Conservation (phyloP, 2,797 vertebrate species). For the Lycodopsis pacificus region DNA sequence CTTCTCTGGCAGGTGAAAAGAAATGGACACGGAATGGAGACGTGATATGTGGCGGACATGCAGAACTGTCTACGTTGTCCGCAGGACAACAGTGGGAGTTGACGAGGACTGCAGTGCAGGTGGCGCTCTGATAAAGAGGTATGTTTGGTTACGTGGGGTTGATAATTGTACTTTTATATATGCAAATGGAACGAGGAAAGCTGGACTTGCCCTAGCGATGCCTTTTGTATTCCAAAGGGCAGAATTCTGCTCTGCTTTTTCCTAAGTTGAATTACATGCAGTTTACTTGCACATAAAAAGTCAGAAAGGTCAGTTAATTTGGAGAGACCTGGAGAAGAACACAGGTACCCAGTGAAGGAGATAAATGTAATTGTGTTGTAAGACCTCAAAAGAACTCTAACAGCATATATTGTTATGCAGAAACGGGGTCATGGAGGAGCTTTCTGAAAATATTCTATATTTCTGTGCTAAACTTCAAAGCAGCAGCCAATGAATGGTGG, state of each 20-base stretch:
- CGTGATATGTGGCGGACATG: background rate
- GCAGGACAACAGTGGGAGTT: background rate
- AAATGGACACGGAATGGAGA: background rate
- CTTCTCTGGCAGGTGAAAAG: background rate
- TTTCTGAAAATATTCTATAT: conserved; percentile 3
- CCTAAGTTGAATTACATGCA: background rate
- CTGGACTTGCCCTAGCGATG: background rate
- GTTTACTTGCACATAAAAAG: background rate
- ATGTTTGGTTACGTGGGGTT: background rate
- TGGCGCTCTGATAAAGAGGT: background rate
- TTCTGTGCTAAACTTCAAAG: conserved; percentile 29
- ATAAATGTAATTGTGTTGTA: background rate
- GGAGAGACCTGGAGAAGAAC: background rate
- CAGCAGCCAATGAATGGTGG: background rate
- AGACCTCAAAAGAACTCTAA: background rate
- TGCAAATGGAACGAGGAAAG: background rate
- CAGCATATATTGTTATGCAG: background rate
- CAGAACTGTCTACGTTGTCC: background rate
- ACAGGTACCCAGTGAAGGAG: background rate
- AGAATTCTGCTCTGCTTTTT: background rate
- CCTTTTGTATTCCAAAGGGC: background rate
- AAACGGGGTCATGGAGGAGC: background rate
- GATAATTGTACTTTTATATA: background rate
- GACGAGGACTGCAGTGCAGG: background rate
- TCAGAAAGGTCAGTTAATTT: background rate